Evolutionary conservation across 2,888 invertebrate species (phyloP), one percentile per base, ranked within the genome.

Genomic region (Brachyptera putata): DNA sequence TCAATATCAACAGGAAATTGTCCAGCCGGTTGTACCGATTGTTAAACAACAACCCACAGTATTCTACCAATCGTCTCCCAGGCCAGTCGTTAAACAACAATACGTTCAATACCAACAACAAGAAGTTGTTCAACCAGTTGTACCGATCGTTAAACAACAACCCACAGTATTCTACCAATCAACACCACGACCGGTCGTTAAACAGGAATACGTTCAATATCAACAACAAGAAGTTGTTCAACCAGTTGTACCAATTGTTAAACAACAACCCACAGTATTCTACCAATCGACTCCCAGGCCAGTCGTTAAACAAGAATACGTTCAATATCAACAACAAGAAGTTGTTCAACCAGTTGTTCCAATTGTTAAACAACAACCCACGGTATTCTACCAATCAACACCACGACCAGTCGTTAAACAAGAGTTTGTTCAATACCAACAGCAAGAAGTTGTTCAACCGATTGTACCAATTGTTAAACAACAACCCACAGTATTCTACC

Each of bases 1-100:
- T 46, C 24, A 46, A 5, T 21, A 46, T 7, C 46, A 46, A 11
- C 56, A 60, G n/a, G 63, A 63, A 21, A 55, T 67, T 24, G n/a
- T 36, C 30, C 37, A 60, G 11, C 64, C 66, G 25, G 56, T 66
- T 22, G 18, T 34, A 25, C 37, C 58, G 14, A 34, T 53, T 3
- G 18, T 53, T 13, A 22, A 30, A 36, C 34, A 34, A 36, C 34
- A 26, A 50, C 46, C 46, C 7, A 16, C 18, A 46, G 46, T 46
- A 11, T 46, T 22, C 24, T 46, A 46, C 24, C 50, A 50, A 3
- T 50, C 50, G 7, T 50, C 50, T 14, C 50, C 50, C 7, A 5
- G 30, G 13, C 50, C 50, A 4, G 22, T 53, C 53, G 53, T 53
- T 34, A 16, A 53, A 22, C 53, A 53, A 11, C 26, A 26, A 3